Evolutionary conservation across 2,888 invertebrate species (phyloP), one percentile per base, ranked within the genome.

Genomic region (Polymixis lichenea): DNA sequence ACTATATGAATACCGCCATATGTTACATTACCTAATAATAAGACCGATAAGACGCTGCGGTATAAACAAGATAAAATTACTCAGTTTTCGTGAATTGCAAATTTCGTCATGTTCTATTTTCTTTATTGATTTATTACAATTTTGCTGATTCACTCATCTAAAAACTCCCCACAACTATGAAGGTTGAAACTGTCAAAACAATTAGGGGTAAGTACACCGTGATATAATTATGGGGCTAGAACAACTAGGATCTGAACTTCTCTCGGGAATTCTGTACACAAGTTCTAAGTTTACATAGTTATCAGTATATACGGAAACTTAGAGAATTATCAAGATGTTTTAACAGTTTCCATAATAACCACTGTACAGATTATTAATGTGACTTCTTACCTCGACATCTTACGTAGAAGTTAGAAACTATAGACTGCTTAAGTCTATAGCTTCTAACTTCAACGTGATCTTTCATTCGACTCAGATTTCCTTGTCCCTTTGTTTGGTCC

Each of bases 131-230:
- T 53, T n/a, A 32, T 5, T 28, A 77, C 28, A 49, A 56, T 19
- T 49, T 78, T 11, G 25, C 43, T 13, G 15, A 80, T 17, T 80
- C 17, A 72, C 4, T 25, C 32, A 53, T 22, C 17, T 53, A 46
- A 51, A 80, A 58, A 72, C 22, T 56, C 9, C 56, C 22, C 1
- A 49, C 38, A 43, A 75, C 66, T 75, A 28, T 43, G 25, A 56
- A 15, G 19, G 43, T 53, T 60, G 64, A 32, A 82, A 82, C 66
- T 77, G 83, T 82, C 78, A 32, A 51, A 77, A 77, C 56, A 56
- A 82, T 82, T 67, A 56, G 22, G 17, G 15, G 13, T 76, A 46
- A 38, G 22, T 49, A 49, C 13, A 51, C 49, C 46, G 1, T 53
- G 22, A 49, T 55, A 25, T 72, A 46, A 46, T 32, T 56, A 64